Base-by-base conservation (phyloP, 1,140 invertebrate species). In the Drosophila novamexicana region DNA sequence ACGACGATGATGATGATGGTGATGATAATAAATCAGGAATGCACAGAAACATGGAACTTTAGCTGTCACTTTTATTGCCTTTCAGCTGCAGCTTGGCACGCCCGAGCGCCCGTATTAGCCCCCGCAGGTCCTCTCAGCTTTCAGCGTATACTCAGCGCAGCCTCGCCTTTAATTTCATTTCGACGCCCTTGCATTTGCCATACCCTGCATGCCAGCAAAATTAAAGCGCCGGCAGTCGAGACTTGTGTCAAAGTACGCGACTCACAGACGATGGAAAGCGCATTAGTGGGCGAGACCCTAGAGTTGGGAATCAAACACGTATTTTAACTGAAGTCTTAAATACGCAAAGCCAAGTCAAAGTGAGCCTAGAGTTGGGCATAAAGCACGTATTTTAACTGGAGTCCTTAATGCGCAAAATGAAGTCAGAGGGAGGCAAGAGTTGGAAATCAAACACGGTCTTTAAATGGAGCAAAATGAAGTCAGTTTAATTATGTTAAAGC, bases 91-190 rank as follows among this genome's bases (percentile, higher is more conserved):
- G 52, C 39, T 42, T 63, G 52, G 37, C 61, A 65, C 70, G 39
- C 59, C 58, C 39, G 34, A 53, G 6, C n/a, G 22, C 34, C 40
- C 63, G 7, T 10, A 6, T 29, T 5, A 5, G 2, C 5, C 6
- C 32, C 50, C 40, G 47, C 34, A 3, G 52, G 18, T 9, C 14
- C 40, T n/a, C 34, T 34, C 39, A 44, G 49, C 18, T 44, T 53
- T 71, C 36, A 49, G 42, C 18, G 61, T 42, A 53, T 64, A 36
- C 53, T 40, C 64, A 49, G 49, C 72, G 57, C 71, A 83, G 84
- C 74, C 70, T 81, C 78, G 74, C 59, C 82, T 81, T 81, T 85
- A 86, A 84, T 84, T 84, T 81, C 78, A 86, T 86, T 84, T 84
- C 65, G 78, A 83, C 80, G 69, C 75, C 78, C 81, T 86, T 84